Conservation (phyloP, 2,797 vertebrate species). For the Sitta carolinensis region DNA sequence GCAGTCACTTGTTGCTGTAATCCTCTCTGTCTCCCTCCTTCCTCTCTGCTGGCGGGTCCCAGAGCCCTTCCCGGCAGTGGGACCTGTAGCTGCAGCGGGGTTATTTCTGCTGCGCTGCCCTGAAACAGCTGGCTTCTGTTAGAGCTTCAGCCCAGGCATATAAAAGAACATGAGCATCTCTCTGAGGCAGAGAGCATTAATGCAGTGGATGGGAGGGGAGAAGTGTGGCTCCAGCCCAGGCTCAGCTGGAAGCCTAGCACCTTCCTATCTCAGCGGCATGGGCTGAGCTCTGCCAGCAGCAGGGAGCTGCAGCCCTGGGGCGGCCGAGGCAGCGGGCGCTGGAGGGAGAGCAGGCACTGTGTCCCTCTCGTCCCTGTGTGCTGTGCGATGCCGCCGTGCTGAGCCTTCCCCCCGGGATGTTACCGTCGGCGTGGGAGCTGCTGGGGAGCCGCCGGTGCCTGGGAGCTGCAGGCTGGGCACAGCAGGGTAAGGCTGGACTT, state of each 20-base stretch:
- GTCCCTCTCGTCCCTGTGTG: rapidly evolving
- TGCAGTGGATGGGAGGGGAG: background rate
- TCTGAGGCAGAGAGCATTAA: slow-evolving; percentile 50
- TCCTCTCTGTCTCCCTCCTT: background rate
- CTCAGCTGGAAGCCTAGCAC: background rate
- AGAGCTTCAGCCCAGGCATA: slow-evolving; percentile 1
- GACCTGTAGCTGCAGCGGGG: background rate
- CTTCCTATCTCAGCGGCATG: rapidly evolving
- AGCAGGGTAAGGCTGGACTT: background rate
- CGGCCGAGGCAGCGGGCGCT: background rate
- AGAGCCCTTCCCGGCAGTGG: background rate
- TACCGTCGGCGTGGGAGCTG: background rate
- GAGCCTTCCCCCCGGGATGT: background rate
- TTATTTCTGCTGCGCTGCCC: background rate
- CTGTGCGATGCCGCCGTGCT: rapidly evolving
- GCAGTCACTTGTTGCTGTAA: background rate
- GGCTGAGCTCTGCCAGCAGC: background rate
- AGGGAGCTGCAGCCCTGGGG: background rate
- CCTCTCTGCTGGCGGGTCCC: background rate
- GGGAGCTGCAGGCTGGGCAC: background rate
- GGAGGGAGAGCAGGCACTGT: rapidly evolving
- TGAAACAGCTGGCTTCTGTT: background rate
- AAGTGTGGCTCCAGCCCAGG: background rate
- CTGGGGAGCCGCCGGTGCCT: background rate
- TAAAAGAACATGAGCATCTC: slow-evolving; percentile 53